Evolutionary conservation across 2,797 vertebrate genomes (phyloP), one percentile per base, ranked within the genome.

Genomic region (Artibeus jamaicensis): DNA sequence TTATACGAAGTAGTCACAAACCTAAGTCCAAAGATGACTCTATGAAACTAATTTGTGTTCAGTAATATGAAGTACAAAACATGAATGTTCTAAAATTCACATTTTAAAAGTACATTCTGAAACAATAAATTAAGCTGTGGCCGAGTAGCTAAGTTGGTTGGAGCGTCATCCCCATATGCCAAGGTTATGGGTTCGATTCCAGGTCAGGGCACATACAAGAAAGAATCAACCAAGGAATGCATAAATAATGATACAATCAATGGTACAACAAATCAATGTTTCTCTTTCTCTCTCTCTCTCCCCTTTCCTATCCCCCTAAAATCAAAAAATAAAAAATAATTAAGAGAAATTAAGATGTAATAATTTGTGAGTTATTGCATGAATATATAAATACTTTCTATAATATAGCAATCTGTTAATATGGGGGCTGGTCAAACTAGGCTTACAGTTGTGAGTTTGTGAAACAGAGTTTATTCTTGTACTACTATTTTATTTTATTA

Each of bases 1-100:
- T 81, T 89, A 74, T 22, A 67, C 21, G 44, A 95, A 94, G 74
- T 73, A 91, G 55, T 89, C 32, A 79, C 24, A 91, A 95, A 71
- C n/a, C 37, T 73, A 89, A 89, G 82, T 65, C 70, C 91, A 90
- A 92, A 77, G 12, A 89, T 53, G 16, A 96, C 3, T 91, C 83
- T 26, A 68, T 22, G 19, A 68, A 18, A 68, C 34, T 68, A 71
- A 78, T 26, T 44, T 70, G 42, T 29, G 34, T 55, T 92, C 39
- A 68, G 37, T 46, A 59, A 74, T 78, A 10, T 74, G 82, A 73
- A 89, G 50, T n/a, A 55, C n/a, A 65, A 65, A 78, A 86, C 21
- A 67, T 39, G 65, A 22, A 71, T 34, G 53, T 46, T 42, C 7
- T 73, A 55, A 87, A 87, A 53, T 53, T 74, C 68, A 62, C 21